Conservation (phyloP, 2,888 invertebrate genomes). For the Lasius platythorax region DNA sequence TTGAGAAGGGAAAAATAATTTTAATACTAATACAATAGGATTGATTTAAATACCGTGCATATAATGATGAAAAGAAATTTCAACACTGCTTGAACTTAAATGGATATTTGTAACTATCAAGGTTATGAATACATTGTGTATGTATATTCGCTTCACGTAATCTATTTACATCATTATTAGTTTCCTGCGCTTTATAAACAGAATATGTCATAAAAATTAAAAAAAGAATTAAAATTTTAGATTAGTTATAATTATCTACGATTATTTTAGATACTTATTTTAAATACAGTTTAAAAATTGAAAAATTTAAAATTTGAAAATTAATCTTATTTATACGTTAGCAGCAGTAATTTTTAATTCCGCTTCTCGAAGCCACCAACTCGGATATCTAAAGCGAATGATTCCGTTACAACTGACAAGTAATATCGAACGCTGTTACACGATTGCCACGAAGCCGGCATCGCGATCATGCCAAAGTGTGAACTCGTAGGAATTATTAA, state of each 20-base stretch:
- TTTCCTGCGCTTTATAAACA: neutral
- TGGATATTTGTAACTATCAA: neutral
- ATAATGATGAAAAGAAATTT: neutral
- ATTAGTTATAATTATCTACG: neutral
- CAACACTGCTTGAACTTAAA: neutral
- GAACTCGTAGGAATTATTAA: slow-evolving; percentile 77
- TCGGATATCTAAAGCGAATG: slow-evolving; percentile 70
- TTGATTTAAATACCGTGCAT: neutral
- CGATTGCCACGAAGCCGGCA: slow-evolving; percentile 62
- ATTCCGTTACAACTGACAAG: slow-evolving; percentile 63
- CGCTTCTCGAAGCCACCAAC: neutral
- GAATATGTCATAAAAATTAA: neutral
- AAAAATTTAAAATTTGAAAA: neutral
- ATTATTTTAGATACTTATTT: neutral
- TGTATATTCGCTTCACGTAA: neutral
- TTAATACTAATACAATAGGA: neutral
- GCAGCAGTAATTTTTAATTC: slow-evolving; percentile 59
- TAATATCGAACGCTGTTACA: slow-evolving; percentile 71
- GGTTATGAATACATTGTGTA: neutral
- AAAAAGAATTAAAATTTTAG: neutral
- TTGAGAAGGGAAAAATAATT: neutral
- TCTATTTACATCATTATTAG: neutral
- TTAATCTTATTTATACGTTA: neutral
- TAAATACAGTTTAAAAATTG: neutral
- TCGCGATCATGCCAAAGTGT: slow-evolving; percentile 70